Base-by-base conservation (phyloP, 2,888 invertebrate genomes). In the Chalcosyrphus nemorum region DNA sequence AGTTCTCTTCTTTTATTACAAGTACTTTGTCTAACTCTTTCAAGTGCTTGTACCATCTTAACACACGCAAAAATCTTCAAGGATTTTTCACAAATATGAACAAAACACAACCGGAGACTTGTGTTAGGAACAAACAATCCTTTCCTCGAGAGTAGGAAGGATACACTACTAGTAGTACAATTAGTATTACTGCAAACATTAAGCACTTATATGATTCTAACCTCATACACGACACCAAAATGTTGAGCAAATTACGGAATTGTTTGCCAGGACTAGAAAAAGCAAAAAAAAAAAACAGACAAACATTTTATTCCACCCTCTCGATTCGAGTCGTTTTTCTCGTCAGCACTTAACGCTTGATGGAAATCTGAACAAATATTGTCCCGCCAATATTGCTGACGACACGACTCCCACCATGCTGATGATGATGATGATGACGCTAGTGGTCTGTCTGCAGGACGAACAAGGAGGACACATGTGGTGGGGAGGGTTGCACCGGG, bases 331-430 rank as follows among this genome's bases (percentile, higher is more conserved):
- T 75, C 50, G 52, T 72, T 71, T 77, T 66, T 65, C 68, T 35
- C 38, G 56, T 56, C 72, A 71, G 68, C 77, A 72, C 82, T 82
- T 77, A 82, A 77, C 61, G 72, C 61, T 71, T 81, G 81, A 81
- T 81, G 61, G 70, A 76, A 76, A 81, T 66, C 59, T 63, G 32
- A 59, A 78, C 78, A 82, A 82, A 82, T 63, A 82, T 78, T 82
- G 82, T 78, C 61, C 72, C 45, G 82, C 47, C 72, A 54, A 74
- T 47, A 61, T 61, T 66, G 56, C 54, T 45, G 47, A 11, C 35
- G 17, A 6, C 17, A 41, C n/a, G n/a, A n/a, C n/a, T n/a, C n/a
- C n/a, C n/a, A 19, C 13, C 70, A 29, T 5, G 50, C 11, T 15
- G 17, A 11, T n/a, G n/a, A 5, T 17, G 32, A 32, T 32, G 32